Conservation (phyloP, 2,888 invertebrate genomes). For the Tipula unca region DNA sequence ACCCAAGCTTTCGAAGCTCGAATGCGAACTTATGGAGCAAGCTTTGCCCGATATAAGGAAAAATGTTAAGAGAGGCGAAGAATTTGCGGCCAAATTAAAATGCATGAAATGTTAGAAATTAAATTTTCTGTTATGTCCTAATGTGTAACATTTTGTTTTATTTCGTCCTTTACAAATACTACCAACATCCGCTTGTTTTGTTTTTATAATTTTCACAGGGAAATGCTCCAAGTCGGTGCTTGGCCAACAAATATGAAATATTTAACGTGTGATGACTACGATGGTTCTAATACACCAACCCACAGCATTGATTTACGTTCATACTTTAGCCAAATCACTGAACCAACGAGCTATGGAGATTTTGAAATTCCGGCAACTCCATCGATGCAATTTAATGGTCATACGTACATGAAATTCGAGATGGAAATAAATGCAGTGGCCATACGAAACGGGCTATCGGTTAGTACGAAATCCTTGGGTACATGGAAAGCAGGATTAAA, state of each 20-base stretch:
- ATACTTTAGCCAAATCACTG: conserved; percentile 56
- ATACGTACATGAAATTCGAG: conserved; percentile 65
- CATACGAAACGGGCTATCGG: conserved; percentile 63
- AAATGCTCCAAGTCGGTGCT: conserved; percentile 59
- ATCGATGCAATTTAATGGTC: conserved; percentile 52
- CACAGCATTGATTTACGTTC: conserved; percentile 61
- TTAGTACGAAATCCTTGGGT: conserved; percentile 61
- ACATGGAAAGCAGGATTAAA: conserved; percentile 71
- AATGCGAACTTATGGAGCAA: not conserved
- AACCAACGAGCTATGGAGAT: conserved; percentile 61
- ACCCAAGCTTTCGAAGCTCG: not conserved
- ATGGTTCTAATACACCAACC: conserved; percentile 65
- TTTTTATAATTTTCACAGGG: conserved; percentile 45
- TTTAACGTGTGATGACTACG: conserved; percentile 69
- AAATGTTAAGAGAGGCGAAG: not conserved
- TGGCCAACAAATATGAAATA: conserved; percentile 68
- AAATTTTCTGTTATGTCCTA: not conserved
- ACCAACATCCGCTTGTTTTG: not conserved
- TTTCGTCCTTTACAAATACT: not conserved
- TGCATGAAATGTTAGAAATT: not conserved
- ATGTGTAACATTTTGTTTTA: not conserved
- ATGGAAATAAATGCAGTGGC: conserved; percentile 63
- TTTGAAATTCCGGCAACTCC: conserved; percentile 54
- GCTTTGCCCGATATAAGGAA: not conserved
- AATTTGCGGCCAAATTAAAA: not conserved